Base-by-base conservation (phyloP, 30 jellyfish, hydroid and myxozoan genomes). In the Euphysa ruthae region DNA sequence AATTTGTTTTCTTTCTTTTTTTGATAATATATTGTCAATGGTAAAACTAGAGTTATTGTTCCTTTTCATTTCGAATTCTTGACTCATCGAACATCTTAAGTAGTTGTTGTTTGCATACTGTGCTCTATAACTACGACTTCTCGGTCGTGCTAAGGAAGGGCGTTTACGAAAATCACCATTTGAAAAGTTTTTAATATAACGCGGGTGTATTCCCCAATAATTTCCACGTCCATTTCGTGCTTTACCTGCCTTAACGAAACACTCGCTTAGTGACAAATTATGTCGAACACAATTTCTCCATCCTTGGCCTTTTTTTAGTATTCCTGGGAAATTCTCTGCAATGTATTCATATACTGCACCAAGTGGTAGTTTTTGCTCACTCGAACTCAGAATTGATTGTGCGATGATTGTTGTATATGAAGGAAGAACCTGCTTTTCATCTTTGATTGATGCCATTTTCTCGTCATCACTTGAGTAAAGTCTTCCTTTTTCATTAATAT, bases 211-310 rank as follows among this genome's bases (percentile, higher is more conserved):
- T 13, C 97, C 97, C 97, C 97, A 88, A 46, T 88, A 88, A 33
- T 88, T 88, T 23, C 97, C 97, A 15, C 97, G 92, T 6, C 97
- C 97, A 42, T 88, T 88, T 27, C 97, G 66, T 6, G 97, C 97
- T 21, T 94, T 75, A 2, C 97, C 97, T 1, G 97, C 97, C 54
- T 88, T 88, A 31, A 88, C 64, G 56, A 88, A 88, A 31, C 97
- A 88, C 50, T 88, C 97, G 46, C 94, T 79, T 43, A 88, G 85
- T 46, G 97, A 88, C 32, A 88, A 52, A 65, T 88, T 88, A 42
- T 88, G 97, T 23, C 97, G 81, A 18, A 88, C 97, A 49, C 97
- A 88, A 49, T 88, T 88, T 61, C 97, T 66, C 97, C 97, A 88
- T 26, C 97, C 97, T 74, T 88, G 97, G 61, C 97, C 97, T 55